Conservation (phyloP, 2,797 vertebrate genomes). For the Chromobotia macracanthus region DNA sequence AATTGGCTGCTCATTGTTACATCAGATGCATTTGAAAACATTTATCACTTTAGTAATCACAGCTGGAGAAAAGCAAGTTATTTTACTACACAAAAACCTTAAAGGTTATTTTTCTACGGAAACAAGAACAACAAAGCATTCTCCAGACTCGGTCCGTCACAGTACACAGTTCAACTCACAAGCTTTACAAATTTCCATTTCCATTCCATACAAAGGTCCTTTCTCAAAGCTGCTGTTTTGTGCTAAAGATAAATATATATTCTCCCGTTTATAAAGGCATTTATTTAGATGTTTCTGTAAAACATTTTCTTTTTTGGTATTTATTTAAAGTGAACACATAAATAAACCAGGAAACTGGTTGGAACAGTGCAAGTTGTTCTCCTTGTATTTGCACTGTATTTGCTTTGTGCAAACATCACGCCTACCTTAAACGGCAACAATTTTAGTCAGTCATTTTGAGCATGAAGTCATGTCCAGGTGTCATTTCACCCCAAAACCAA, state of each 20-base stretch:
- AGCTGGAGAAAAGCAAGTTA: constrained; percentile 13
- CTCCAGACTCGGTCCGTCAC: constrained; percentile 3
- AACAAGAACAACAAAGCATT: constrained; percentile 28
- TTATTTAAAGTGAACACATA: neutral
- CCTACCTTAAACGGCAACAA: neutral
- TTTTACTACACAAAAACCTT: constrained; percentile 8
- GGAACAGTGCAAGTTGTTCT: neutral
- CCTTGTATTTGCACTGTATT: neutral
- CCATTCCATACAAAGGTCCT: too few species aligned
- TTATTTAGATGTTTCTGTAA: constrained; percentile 21
- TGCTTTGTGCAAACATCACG: neutral
- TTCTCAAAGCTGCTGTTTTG: constrained; percentile 31
- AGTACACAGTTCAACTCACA: constrained; percentile 27
- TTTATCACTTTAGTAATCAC: constrained; percentile 27
- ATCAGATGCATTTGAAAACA: constrained; percentile 19
- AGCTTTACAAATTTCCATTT: constrained; percentile 32
- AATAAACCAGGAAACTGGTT: neutral
- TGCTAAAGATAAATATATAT: neutral
- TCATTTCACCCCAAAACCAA: too few species aligned
- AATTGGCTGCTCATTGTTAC: constrained; percentile 8
- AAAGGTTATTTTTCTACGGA: constrained; percentile 3
- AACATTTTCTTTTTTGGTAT: neutral
- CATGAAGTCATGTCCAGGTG: too few species aligned
- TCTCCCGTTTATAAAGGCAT: constrained; percentile 24
- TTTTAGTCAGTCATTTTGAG: neutral